Evolutionary conservation across 2,888 invertebrate species (phyloP).

Genomic region (Neoscelio sp.): DNA sequence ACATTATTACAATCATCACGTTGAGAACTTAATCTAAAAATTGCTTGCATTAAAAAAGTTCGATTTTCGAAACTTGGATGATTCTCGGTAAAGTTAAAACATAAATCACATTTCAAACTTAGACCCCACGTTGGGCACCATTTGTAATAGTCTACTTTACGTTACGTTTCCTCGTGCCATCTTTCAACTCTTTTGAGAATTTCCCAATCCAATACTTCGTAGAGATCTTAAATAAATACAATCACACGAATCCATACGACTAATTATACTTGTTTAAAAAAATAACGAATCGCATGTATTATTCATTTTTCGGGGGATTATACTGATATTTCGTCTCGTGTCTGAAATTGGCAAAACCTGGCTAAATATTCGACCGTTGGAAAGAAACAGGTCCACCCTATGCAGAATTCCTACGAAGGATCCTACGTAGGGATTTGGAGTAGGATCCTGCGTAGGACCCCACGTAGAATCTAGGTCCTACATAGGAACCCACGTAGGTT

Average conservation of each 20-base stretch:
- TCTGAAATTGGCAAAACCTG: constrained; percentile 53
- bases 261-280: constrained; percentile 36
- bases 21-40: constrained; percentile 14
- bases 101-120: constrained; percentile 4
- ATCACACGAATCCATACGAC: background rate
- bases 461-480: too few relatives aligned
- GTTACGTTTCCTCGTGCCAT: too few relatives aligned
- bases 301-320: constrained; percentile 12
- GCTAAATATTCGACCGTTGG: constrained; percentile 47
- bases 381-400: constrained; percentile 48
- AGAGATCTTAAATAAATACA: background rate
- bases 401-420: too few relatives aligned
- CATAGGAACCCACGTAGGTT: too few relatives aligned
- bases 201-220: too few relatives aligned
- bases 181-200: too few relatives aligned
- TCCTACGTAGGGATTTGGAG: too few relatives aligned
- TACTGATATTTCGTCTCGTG: constrained; percentile 27
- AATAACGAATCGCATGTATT: constrained; percentile 31
- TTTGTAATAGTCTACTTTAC: too few relatives aligned
- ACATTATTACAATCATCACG: constrained; percentile 31
- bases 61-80: background rate
- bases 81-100: background rate
- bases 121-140: too few relatives aligned
- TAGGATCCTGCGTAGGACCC: too few relatives aligned
- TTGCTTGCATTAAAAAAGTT: background rate